Evolutionary conservation across 2,797 vertebrate genomes (phyloP).

Genomic region (Thalassophryne amazonica): DNA sequence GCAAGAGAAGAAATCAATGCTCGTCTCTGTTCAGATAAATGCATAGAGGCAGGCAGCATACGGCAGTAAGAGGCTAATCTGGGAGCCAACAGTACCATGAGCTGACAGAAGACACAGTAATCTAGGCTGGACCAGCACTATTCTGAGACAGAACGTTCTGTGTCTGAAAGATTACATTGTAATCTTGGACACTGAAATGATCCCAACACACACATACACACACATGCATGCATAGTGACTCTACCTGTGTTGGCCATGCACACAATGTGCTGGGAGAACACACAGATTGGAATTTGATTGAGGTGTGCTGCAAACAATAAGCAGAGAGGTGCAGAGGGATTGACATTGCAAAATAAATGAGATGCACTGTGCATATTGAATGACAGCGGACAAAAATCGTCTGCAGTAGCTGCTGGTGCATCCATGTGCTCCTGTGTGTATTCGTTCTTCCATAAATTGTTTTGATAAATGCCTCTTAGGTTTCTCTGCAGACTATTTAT

Average conservation of each 20-base stretch:
- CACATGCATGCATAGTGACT: background rate
- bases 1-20: conserved; percentile 65
- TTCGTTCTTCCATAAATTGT: background rate
- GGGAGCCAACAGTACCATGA: conserved; percentile 65
- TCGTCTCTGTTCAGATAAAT: conserved; percentile 63
- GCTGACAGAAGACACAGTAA: conserved; percentile 63
- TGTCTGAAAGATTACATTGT: conserved; percentile 66
- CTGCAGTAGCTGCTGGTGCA: background rate
- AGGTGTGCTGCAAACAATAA: conserved; percentile 42
- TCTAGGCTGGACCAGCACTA: conserved; percentile 59
- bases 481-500: background rate
- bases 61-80: conserved; percentile 66
- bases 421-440: background rate
- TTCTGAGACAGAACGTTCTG: conserved; percentile 67
- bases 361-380: conserved; percentile 8
- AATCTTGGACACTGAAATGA: conserved; percentile 63
- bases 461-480: background rate
- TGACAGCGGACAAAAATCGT: background rate
- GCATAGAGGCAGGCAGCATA: conserved; percentile 39
- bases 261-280: conserved; percentile 34
- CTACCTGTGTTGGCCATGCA: conserved; percentile 16
- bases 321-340: conserved; percentile 25
- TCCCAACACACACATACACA: conserved; percentile 32
- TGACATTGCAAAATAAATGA: conserved; percentile 35
- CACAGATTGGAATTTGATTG: conserved; percentile 59